A percentile compares a stretch with the other conserved stretches of the same genome.
Evolutionary conservation across 1,140 invertebrate genomes (phyloP).

Genomic region (Trichonephila clavipes): DNA sequence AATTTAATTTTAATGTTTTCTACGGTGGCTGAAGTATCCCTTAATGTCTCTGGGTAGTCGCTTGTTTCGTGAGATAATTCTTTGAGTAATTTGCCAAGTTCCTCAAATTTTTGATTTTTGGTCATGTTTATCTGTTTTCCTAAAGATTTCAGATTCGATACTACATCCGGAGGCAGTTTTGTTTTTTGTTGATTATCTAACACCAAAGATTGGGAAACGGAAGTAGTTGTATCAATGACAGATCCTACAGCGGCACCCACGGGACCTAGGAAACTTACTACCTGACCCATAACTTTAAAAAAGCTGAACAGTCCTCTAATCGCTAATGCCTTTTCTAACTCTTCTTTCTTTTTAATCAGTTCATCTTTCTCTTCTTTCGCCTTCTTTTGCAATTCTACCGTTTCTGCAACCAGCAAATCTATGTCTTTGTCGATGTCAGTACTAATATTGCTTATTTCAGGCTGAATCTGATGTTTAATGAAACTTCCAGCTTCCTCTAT

Average conservation of each 20-base stretch:
- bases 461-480: background rate
- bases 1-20: background rate
- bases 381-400: background rate
- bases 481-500: slow-evolving; percentile 41
- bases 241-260: background rate
- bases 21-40: background rate
- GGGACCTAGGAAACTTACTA: slow-evolving; percentile 24
- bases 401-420: background rate
- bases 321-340: background rate
- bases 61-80: background rate
- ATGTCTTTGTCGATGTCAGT: background rate
- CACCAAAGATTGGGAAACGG: background rate
- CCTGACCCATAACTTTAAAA: background rate
- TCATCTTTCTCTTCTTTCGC: background rate
- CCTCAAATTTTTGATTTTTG: background rate
- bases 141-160: background rate
- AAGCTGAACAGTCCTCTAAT: background rate
- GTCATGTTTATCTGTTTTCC: background rate
- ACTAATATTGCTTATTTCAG: slow-evolving; percentile 26
- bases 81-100: background rate
- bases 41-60: slow-evolving; percentile 14
- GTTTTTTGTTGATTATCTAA: background rate
- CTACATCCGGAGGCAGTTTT: background rate
- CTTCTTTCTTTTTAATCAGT: slow-evolving; percentile 6
- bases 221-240: background rate